Percentiles rank a stretch among this genome's conserved stretches.
Conservation (phyloP, 2,113 vertebrate species). For the Vireo altiloquus region DNA sequence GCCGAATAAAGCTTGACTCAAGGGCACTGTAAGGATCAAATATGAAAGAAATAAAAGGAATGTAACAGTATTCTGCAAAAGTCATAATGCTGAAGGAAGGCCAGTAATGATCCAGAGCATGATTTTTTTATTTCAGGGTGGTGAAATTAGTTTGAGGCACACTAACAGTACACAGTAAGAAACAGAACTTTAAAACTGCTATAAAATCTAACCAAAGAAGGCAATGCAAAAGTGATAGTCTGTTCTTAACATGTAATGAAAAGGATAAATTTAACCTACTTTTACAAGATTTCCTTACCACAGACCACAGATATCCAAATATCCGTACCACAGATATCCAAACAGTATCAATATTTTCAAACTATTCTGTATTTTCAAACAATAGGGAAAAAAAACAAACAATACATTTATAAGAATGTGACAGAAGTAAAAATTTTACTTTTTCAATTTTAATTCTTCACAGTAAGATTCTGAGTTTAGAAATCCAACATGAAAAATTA, state of each 20-base stretch:
- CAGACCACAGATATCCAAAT: background rate
- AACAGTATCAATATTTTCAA: background rate
- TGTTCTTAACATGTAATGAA: background rate
- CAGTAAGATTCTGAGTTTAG: background rate
- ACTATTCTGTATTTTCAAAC: background rate
- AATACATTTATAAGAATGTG: background rate
- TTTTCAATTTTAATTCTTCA: background rate
- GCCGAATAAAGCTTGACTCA: constrained; percentile 46
- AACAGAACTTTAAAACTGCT: background rate
- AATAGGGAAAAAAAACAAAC: background rate
- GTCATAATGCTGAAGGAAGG: background rate
- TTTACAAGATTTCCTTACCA: background rate
- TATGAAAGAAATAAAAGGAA: constrained; percentile 14
- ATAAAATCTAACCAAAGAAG: background rate
- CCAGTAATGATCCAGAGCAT: background rate
- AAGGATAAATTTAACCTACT: background rate
- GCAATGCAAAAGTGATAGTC: background rate
- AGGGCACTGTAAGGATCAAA: constrained; percentile 25
- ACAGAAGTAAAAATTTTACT: background rate
- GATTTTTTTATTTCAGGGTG: background rate
- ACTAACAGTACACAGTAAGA: background rate
- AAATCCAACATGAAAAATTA: constrained; percentile 22
- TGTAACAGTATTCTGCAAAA: background rate
- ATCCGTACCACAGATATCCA: background rate
- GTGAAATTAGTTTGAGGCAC: background rate